Conservation (phyloP, 2,113 vertebrate genomes). For the Myiagra hebetior region DNA sequence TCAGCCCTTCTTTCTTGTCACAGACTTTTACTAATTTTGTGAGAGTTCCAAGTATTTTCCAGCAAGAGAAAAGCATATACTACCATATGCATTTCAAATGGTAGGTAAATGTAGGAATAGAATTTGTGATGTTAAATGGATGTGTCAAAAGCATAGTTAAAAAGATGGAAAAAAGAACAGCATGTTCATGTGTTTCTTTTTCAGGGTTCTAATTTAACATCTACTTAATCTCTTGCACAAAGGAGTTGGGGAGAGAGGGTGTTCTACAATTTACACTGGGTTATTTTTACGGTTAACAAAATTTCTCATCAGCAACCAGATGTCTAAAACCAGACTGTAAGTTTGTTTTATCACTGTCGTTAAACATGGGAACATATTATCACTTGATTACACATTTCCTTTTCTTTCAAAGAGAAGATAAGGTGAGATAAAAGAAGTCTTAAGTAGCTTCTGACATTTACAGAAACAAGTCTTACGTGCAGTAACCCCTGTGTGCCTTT, state of each 20-base stretch:
- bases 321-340: neutral
- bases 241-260: neutral
- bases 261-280: neutral
- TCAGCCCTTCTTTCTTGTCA: neutral
- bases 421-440: conserved; percentile 6
- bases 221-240: neutral
- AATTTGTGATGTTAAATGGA: neutral
- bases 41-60: neutral
- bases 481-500: neutral
- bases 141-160: neutral
- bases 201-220: neutral
- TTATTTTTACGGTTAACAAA: neutral
- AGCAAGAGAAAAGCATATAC: neutral
- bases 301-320: neutral
- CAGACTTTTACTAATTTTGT: neutral
- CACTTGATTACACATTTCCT: conserved; percentile 33
- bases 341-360: neutral
- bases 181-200: conserved; percentile 17
- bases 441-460: neutral
- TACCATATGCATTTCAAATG: neutral
- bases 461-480: neutral
- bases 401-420: conserved; percentile 21
- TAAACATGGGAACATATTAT: conserved; percentile 10
- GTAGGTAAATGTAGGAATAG: neutral
- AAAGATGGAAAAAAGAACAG: neutral